Evolutionary conservation across 1,140 invertebrate genomes (phyloP).

Genomic region (Maconellicoccus hirsutus): DNA sequence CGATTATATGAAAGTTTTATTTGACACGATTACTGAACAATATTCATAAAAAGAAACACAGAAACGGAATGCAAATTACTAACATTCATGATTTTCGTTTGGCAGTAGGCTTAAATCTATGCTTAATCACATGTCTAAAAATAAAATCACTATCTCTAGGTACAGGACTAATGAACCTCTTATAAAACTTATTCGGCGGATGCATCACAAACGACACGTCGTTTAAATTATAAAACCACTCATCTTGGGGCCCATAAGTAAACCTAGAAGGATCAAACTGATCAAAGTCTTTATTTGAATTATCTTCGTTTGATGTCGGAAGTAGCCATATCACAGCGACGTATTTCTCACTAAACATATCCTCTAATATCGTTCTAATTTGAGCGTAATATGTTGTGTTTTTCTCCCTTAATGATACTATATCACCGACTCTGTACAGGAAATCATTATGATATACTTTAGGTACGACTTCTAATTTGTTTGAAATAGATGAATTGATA

Average conservation of each 20-base stretch:
- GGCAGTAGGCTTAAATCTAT: neutral
- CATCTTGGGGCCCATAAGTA: conserved; percentile 9
- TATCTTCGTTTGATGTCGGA: neutral
- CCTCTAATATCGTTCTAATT: neutral
- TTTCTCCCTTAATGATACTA: neutral
- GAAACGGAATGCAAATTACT: neutral
- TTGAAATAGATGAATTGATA: no score
- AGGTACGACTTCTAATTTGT: neutral
- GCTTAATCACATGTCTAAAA: neutral
- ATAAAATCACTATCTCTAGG: neutral
- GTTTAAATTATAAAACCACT: neutral
- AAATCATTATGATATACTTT: neutral
- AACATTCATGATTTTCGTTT: neutral
- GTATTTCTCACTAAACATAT: conserved; percentile 11
- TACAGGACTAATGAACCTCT: neutral
- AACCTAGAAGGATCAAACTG: neutral
- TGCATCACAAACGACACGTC: neutral
- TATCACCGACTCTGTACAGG: neutral
- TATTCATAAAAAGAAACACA: neutral
- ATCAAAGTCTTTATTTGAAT: neutral
- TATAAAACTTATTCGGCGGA: neutral
- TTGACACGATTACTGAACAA: no score
- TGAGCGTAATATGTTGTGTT: neutral
- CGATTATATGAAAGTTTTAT: no score
- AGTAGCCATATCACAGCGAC: neutral